These are phyloP conservation scores for Lerema accius DNA, from an alignment of 1,140 invertebrate genomes.

Conservation along the genomic window DNA sequence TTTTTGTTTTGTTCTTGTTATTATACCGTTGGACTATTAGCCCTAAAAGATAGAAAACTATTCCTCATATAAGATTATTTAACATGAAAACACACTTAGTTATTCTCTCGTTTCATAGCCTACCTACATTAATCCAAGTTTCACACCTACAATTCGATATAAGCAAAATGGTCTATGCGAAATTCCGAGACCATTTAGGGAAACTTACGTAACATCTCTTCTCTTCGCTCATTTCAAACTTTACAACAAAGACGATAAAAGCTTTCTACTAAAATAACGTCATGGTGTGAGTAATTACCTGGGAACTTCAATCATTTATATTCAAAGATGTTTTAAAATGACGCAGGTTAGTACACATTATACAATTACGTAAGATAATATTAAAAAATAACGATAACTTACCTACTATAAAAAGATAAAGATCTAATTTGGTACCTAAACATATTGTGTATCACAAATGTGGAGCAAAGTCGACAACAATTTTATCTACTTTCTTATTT, in stretches of 20 bases:
- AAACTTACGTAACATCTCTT: constrained; percentile 19
- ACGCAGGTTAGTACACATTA: no score
- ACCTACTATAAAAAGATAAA: no score
- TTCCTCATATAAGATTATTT: neutral
- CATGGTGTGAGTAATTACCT: constrained; percentile 13
- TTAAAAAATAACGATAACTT: no score
- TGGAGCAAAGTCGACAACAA: no score
- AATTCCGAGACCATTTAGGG: constrained; percentile 7
- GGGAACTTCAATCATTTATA: neutral
- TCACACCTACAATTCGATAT: constrained; percentile 7
- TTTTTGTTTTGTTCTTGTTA: no score
- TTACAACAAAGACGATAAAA: constrained; percentile 25
- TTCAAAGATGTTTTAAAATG: neutral
- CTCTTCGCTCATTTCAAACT: constrained; percentile 7
- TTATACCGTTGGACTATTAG: no score
- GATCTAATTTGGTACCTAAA: no score
- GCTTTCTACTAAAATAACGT: constrained; percentile 14
- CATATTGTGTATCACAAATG: no score
- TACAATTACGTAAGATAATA: no score
- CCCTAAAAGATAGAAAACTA: no score
- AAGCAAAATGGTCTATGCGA: constrained; percentile 17
- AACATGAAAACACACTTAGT: constrained; percentile 28
- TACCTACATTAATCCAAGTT: constrained; percentile 11
- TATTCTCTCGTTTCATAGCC: constrained; percentile 21
- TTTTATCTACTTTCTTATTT: no score